These are phyloP conservation scores for Amphiura filiformis DNA, from an alignment of 35 echinoderm and acorn worm genomes.

Conservation along the genomic window DNA sequence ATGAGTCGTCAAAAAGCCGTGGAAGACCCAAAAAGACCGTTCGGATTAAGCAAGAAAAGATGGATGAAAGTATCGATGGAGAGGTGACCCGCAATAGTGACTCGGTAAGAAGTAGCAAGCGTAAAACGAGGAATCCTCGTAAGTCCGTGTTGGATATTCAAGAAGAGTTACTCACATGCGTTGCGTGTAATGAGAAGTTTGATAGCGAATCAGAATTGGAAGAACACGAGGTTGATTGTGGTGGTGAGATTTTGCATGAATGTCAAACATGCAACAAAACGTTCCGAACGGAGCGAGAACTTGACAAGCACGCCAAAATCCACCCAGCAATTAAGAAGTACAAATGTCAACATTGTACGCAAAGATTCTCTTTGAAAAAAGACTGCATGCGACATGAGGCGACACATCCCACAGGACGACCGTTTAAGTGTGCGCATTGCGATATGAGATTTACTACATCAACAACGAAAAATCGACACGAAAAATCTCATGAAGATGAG, in stretches of 20 bases:
- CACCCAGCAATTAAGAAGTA: not conserved
- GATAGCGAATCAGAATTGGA: not conserved
- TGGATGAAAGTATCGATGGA: too few species aligned
- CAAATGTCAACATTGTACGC: not conserved
- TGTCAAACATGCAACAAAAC: not conserved
- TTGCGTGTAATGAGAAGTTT: not conserved
- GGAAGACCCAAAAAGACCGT: too few species aligned
- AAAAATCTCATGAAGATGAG: not conserved
- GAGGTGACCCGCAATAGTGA: too few species aligned
- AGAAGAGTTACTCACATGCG: not conserved
- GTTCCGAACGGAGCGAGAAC: not conserved
- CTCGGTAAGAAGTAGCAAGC: not conserved
- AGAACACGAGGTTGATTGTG: not conserved
- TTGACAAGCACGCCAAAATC: not conserved
- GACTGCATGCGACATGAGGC: not conserved
- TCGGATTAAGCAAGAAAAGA: too few species aligned
- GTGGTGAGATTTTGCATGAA: not conserved
- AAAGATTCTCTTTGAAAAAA: conserved; percentile 4
- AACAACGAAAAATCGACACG: not conserved
- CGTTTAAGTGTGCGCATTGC: conserved; percentile 19
- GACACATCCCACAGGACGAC: not conserved
- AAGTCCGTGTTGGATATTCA: not conserved
- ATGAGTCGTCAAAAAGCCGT: too few species aligned
- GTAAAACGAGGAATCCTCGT: not conserved
- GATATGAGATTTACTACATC: not conserved